phyloP scores from a whole-genome alignment of 2,888 invertebrate species.

The Phytoseiulus persimilis region DNA sequence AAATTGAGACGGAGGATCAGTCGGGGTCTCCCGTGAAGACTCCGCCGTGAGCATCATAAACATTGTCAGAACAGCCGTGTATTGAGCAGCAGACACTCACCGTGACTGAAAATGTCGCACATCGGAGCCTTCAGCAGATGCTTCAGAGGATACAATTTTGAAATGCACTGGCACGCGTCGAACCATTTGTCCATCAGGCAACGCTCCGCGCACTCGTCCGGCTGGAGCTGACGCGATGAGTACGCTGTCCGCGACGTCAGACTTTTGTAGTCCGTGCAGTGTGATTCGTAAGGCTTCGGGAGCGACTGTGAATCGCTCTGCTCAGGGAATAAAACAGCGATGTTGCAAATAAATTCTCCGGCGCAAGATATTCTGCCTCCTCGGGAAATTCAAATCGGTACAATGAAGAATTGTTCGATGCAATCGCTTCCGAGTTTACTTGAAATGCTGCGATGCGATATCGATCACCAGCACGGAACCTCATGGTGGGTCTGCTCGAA shows the following conservation, averaged over 20 bases:
- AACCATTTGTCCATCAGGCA: slow-evolving; percentile 32
- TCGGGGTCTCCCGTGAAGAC: no score
- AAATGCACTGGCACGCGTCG: slow-evolving; percentile 30
- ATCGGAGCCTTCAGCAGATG: slow-evolving; percentile 28
- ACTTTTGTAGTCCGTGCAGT: neutral
- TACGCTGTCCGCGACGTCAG: neutral
- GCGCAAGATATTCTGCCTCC: neutral
- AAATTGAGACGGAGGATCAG: neutral
- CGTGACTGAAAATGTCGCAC: slow-evolving; percentile 25
- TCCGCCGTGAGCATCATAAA: no score
- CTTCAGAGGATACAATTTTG: slow-evolving; percentile 9
- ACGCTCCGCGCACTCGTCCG: slow-evolving; percentile 26
- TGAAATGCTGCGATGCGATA: slow-evolving; percentile 15
- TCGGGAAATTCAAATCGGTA: neutral
- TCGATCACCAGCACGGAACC: slow-evolving; percentile 16
- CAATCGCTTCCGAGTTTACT: neutral
- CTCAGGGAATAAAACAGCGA: neutral
- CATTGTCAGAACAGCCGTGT: no score
- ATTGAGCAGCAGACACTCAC: neutral
- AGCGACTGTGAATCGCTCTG: slow-evolving; percentile 25
- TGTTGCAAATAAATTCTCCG: neutral
- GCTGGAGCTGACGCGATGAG: neutral
- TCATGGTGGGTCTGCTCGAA: slow-evolving; percentile 22
- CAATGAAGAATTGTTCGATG: neutral
- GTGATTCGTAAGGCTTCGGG: slow-evolving; percentile 13